phyloP scores from a whole-genome alignment of 2,888 invertebrate genomes.

The Mesorhabditis spiculigera region DNA sequence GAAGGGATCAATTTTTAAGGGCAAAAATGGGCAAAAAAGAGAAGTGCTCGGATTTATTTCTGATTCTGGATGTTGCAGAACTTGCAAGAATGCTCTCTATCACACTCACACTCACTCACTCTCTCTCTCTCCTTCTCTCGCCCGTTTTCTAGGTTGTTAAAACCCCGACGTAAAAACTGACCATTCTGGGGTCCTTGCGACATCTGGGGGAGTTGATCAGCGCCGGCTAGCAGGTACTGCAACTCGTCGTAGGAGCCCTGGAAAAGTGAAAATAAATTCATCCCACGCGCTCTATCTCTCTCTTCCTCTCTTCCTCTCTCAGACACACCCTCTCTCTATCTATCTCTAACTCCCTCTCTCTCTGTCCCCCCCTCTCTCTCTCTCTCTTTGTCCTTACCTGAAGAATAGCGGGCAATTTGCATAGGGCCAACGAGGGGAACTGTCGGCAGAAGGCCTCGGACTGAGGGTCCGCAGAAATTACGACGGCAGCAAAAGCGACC shows the following conservation, averaged over 20 bases:
- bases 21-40: no score
- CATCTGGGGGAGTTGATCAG: neutral
- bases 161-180: neutral
- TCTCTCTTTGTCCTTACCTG: neutral
- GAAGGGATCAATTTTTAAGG: no score
- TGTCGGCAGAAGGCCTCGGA: neutral
- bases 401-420: conserved; percentile 2
- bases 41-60: no score
- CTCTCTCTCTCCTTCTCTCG: no score
- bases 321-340: neutral
- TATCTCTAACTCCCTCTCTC: neutral
- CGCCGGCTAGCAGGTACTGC: conserved; percentile 5
- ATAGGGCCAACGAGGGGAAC: neutral
- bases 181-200: neutral
- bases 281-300: neutral
- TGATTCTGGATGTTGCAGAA: no score
- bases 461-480: neutral
- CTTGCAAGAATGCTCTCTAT: no score
- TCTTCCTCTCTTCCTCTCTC: no score
- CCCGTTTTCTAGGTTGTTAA: neutral
- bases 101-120: no score
- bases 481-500: no score
- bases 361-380: neutral
- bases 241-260: conserved; percentile 6
- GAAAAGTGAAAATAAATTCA: neutral